Percentiles rank a stretch among this genome's conserved stretches.
Evolutionary conservation across 2,113 vertebrate genomes (phyloP).

Genomic region (Rhodinocichla rosea): DNA sequence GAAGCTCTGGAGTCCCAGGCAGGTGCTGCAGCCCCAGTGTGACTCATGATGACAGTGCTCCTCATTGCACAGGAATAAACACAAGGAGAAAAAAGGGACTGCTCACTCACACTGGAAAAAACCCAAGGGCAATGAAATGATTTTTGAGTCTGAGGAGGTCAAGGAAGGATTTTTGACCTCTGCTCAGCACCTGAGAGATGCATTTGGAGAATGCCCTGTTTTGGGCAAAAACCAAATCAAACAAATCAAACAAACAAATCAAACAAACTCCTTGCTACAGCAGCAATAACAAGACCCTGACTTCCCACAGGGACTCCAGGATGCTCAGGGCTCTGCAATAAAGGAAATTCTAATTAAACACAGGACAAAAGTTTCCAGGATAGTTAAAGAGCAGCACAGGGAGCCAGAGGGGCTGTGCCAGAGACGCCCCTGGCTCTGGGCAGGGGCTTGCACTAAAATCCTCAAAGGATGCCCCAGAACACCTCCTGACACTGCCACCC

Average conservation of each 20-base stretch:
- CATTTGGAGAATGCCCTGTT: not conserved
- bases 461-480: not conserved
- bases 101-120: not conserved
- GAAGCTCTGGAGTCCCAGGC: not conserved
- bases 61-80: not conserved
- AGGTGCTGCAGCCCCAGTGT: not conserved
- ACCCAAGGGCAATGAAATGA: not conserved
- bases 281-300: not conserved
- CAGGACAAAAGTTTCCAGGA: not conserved
- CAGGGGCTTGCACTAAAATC: not conserved
- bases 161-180: not conserved
- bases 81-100: not conserved
- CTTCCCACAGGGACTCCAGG: not conserved
- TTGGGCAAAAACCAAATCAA: not conserved
- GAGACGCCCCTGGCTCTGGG: not conserved
- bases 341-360: not conserved
- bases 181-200: not conserved
- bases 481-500: not conserved
- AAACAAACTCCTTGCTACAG: not conserved
- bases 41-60: not conserved
- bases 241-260: not conserved
- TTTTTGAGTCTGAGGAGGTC: not conserved
- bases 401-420: not conserved
- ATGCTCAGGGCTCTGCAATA: not conserved
- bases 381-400: not conserved